A percentile compares a stretch with the other conserved stretches of the same genome.
These are phyloP conservation scores for Pheosia tremula DNA, from an alignment of 2,888 invertebrate genomes.

Conservation along the genomic window DNA sequence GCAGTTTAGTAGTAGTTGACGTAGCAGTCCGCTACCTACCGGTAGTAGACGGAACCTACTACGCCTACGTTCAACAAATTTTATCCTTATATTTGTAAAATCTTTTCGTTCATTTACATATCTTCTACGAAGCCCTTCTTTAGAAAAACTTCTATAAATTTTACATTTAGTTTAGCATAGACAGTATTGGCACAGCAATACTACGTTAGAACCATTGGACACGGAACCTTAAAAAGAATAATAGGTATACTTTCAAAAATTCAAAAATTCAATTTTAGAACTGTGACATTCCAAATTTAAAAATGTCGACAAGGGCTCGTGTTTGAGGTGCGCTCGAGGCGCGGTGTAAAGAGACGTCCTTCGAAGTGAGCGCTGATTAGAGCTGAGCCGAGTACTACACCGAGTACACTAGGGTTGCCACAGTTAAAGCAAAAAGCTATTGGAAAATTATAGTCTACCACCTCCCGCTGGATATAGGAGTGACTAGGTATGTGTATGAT, in stretches of 20 bases:
- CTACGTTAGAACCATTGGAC: no score
- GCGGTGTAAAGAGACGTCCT: no score
- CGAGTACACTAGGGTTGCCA: constrained; percentile 48
- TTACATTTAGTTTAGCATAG: no score
- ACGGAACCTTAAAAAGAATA: background rate
- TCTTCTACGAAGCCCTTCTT: no score
- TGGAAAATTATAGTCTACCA: no score
- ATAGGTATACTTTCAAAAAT: background rate
- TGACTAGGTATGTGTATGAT: no score
- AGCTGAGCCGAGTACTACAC: constrained; percentile 51
- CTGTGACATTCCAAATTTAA: constrained; percentile 45
- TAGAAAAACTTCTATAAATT: no score
- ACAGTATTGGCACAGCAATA: no score
- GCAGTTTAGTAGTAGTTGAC: background rate
- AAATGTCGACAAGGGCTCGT: constrained; percentile 30
- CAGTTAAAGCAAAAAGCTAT: background rate
- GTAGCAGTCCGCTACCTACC: background rate
- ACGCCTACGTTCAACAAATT: background rate
- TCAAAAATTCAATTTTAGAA: constrained; percentile 32
- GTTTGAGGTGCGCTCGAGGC: constrained; percentile 29
- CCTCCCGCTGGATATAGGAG: no score
- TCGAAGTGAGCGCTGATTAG: constrained; percentile 51
- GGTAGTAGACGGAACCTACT: background rate
- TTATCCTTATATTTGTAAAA: no score
- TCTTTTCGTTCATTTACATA: no score